Conservation (phyloP, 2,797 vertebrate species). For the Pelochelys cantorii region DNA sequence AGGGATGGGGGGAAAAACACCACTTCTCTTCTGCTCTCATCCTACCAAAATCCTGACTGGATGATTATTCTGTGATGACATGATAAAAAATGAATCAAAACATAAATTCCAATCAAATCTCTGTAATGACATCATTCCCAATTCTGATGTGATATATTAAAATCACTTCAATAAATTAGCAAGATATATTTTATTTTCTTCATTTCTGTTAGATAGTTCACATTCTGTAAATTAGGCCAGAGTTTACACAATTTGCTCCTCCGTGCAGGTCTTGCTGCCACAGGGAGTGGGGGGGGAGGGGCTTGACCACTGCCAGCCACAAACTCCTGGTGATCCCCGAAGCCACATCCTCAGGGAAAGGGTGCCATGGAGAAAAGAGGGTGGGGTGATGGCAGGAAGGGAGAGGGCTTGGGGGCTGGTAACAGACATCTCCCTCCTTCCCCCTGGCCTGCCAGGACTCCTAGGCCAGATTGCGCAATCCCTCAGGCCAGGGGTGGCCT, state of each 20-base stretch:
- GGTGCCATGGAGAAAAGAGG: no score
- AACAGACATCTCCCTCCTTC: no score
- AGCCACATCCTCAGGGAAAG: no score
- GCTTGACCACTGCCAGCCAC: no score
- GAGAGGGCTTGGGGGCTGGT: no score
- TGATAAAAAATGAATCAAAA: not conserved
- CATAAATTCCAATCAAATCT: not conserved
- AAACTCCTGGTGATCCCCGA: no score
- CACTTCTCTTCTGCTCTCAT: not conserved
- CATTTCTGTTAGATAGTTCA: not conserved
- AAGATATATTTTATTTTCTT: not conserved
- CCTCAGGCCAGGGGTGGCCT: no score
- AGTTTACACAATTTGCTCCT: not conserved
- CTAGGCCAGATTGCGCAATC: no score
- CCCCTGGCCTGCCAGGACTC: no score
- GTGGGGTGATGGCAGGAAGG: no score
- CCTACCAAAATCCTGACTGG: not conserved
- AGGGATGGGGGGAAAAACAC: not conserved
- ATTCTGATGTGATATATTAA: accelerated
- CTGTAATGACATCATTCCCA: accelerated
- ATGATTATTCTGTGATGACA: not conserved
- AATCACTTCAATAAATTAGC: not conserved
- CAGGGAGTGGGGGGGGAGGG: no score
- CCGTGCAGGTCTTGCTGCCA: no score
- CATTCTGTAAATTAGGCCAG: not conserved